Evolutionary conservation across 2,113 vertebrate species (phyloP), one percentile per base, ranked within the genome.

Genomic region (Pseudorhombus dupliciocellatus): DNA sequence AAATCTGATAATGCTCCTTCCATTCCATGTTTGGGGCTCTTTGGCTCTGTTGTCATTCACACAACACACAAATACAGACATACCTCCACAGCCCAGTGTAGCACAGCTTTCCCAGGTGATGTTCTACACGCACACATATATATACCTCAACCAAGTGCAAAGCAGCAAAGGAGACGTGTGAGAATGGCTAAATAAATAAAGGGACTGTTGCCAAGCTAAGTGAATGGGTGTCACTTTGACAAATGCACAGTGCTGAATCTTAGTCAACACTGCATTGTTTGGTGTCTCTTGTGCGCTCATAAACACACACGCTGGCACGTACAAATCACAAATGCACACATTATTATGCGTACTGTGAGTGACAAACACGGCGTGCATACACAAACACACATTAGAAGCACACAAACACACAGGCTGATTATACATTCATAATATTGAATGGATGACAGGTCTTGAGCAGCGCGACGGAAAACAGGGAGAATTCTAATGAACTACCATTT

Each of bases 341-440:
- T 81, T 70, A 88, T 70, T 72, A 75, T 86, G 82, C 57, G 44
- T 24, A 54, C 63, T 37, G 73, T 78, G 86, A 87, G 83, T 83
- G 88, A 87, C 88, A 90, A 84, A 79, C 61, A 58, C 48, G 1
- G 51, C 53, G 9, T 66, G 79, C 81, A 85, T 75, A 78, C 70
- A 74, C 65, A 88, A 81, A 79, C 64, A 58, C 30, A 44, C 74
- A 73, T 76, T 75, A 71, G 63, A 70, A 52, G 60, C 64, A 44
- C 85, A 84, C 77, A 75, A 72, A 78, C 81, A 89, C 82, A 84
- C 58, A 48, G 61, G 64, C 79, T 83, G 87, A 90, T 92, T 90
- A 90, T 83, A 87, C 79, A 90, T 92, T 90, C 87, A 91, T 87
- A 88, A 90, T 85, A 75, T 75, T 88, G 84, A 90, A 88, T 91